Evolutionary conservation across 1,140 invertebrate species (phyloP).

Genomic region (Pentalonia nigronervosa): DNA sequence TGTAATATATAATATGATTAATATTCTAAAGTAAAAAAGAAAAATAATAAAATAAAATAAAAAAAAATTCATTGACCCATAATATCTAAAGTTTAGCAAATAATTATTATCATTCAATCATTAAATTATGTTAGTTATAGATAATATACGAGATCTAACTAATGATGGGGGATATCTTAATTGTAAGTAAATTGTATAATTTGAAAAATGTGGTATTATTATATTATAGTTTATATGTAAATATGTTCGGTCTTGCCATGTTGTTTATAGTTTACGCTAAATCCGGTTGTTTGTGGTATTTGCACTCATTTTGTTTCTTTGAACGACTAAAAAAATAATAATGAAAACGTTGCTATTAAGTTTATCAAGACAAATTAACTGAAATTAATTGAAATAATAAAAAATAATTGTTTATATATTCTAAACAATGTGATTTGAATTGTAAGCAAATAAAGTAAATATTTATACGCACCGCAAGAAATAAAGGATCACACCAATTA

Average conservation of each 20-base stretch:
- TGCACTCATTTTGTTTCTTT: slow-evolving; percentile 20
- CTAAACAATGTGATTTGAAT: background rate
- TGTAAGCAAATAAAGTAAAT: background rate
- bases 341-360: background rate
- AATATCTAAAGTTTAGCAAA: slow-evolving; percentile 29
- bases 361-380: background rate
- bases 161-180: slow-evolving; percentile 46
- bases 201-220: slow-evolving; percentile 44
- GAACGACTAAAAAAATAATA: slow-evolving; percentile 5
- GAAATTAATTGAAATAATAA: background rate
- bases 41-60: background rate
- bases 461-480: background rate
- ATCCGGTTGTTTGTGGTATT: slow-evolving; percentile 50
- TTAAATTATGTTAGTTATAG: slow-evolving; percentile 26
- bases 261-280: slow-evolving; percentile 26
- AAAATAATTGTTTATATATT: background rate
- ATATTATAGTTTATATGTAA: slow-evolving; percentile 33
- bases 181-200: slow-evolving; percentile 34
- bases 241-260: slow-evolving; percentile 1
- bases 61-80: background rate
- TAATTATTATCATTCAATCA: slow-evolving; percentile 20
- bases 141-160: slow-evolving; percentile 39
- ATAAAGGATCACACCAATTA: slow-evolving; percentile 29
- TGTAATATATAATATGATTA: slow-evolving; percentile 2
- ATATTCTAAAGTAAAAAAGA: background rate